Conservation (phyloP, 2,113 vertebrate species). For the Brienomyrus longianalis region DNA sequence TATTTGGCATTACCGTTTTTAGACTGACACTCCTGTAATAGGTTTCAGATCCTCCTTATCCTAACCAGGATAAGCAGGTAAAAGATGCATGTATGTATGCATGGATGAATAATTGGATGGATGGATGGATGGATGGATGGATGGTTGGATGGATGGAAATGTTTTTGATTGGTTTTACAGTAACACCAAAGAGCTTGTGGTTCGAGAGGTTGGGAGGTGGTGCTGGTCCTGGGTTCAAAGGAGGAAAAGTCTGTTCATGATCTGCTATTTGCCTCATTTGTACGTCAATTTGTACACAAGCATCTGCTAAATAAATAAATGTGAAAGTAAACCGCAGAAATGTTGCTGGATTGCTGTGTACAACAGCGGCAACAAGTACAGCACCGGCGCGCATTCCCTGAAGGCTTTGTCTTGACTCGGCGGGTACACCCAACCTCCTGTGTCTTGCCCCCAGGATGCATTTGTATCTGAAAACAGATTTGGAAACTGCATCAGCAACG, state of each 20-base stretch:
- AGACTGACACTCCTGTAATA: neutral
- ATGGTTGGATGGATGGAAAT: neutral
- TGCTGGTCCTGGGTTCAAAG: neutral
- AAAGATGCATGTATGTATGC: neutral
- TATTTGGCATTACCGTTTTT: neutral
- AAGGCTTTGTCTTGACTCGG: neutral
- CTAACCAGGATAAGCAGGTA: neutral
- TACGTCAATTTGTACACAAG: neutral
- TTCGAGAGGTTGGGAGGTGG: neutral
- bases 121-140: neutral
- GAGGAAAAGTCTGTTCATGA: neutral
- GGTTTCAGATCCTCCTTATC: neutral
- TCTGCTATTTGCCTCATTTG: neutral
- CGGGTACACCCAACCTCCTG: neutral
- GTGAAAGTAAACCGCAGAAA: neutral
- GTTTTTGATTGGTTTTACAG: neutral
- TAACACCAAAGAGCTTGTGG: neutral
- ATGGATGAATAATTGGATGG: neutral
- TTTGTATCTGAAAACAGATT: neutral
- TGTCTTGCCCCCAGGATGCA: neutral
- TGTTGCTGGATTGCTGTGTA: neutral
- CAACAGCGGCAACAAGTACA: neutral
- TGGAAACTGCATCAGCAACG: neutral
- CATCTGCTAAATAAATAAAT: neutral
- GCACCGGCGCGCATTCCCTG: neutral